phyloP scores from a whole-genome alignment of 1,140 invertebrate genomes.

The Argopecten irradians region DNA sequence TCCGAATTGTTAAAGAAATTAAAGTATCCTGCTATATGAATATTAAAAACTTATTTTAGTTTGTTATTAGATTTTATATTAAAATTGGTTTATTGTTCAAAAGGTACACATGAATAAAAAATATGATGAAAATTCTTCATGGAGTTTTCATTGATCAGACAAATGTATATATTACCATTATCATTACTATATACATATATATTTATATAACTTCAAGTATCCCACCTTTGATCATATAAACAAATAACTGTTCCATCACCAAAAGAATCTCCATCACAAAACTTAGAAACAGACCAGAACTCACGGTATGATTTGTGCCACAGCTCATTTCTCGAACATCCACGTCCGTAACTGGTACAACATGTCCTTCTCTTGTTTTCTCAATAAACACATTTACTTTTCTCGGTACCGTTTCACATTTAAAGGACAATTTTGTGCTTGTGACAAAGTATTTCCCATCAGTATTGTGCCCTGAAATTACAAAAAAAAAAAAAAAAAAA shows the following conservation, averaged over 20 bases:
- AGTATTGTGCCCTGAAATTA: conserved; percentile 87
- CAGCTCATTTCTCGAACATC: conserved; percentile 93
- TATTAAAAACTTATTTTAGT: too few relatives aligned
- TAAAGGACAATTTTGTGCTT: conserved; percentile 90
- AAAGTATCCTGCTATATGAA: too few relatives aligned
- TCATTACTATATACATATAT: too few relatives aligned
- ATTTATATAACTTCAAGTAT: too few relatives aligned
- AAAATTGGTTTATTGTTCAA: too few relatives aligned
- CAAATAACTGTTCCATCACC: not conserved
- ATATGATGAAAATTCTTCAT: too few relatives aligned
- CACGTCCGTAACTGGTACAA: conserved; percentile 89
- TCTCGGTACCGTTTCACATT: conserved; percentile 90
- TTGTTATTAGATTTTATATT: too few relatives aligned
- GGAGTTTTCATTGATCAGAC: too few relatives aligned
- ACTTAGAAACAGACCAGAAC: not conserved
- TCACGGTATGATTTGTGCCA: conserved; percentile 92
- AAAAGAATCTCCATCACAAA: not conserved
- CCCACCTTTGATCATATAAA: too few relatives aligned
- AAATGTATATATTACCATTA: too few relatives aligned
- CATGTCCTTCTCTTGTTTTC: conserved; percentile 90
- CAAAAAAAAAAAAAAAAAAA: conserved; percentile 37
- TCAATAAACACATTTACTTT: conserved; percentile 91
- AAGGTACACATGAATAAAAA: too few relatives aligned
- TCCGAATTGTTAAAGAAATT: too few relatives aligned
- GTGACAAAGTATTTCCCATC: conserved; percentile 96